A percentile compares a stretch with the other conserved stretches of the same genome.
Conservation (phyloP, 2,113 vertebrate species). For the Dasyurus viverrinus region DNA sequence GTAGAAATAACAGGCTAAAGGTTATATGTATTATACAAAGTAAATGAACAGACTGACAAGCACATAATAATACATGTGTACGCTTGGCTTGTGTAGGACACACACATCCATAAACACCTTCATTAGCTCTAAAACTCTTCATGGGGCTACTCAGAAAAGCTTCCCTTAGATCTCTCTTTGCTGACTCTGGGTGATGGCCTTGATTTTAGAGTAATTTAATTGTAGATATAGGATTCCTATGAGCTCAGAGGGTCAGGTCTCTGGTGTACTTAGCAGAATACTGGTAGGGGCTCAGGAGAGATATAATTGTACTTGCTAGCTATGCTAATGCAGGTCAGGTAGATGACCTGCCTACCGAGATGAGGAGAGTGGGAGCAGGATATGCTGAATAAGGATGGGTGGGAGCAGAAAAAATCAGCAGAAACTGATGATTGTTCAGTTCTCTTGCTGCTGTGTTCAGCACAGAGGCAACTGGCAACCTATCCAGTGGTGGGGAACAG, state of each 20-base stretch:
- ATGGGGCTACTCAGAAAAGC: not conserved
- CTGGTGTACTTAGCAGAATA: conserved; percentile 64
- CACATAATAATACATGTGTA: not conserved
- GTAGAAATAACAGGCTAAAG: not conserved
- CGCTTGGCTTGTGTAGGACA: not conserved
- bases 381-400: conserved; percentile 35
- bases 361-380: not conserved
- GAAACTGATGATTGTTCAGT: conserved; percentile 37
- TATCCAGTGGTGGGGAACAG: not conserved
- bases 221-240: conserved; percentile 58
- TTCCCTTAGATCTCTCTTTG: conserved; percentile 44
- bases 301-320: conserved; percentile 66
- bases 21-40: not conserved
- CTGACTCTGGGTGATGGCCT: conserved; percentile 48
- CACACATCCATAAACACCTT: not conserved
- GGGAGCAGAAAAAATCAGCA: not conserved
- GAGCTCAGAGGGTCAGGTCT: conserved; percentile 63
- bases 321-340: conserved; percentile 65
- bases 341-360: conserved; percentile 55
- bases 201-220: conserved; percentile 65
- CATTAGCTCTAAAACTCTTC: conserved; percentile 1
- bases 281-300: conserved; percentile 53
- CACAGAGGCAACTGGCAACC: not conserved
- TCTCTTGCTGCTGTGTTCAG: not conserved
- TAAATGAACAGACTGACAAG: not conserved